Conservation (phyloP, 2,888 invertebrate species). For the Clitarchus hookeri region DNA sequence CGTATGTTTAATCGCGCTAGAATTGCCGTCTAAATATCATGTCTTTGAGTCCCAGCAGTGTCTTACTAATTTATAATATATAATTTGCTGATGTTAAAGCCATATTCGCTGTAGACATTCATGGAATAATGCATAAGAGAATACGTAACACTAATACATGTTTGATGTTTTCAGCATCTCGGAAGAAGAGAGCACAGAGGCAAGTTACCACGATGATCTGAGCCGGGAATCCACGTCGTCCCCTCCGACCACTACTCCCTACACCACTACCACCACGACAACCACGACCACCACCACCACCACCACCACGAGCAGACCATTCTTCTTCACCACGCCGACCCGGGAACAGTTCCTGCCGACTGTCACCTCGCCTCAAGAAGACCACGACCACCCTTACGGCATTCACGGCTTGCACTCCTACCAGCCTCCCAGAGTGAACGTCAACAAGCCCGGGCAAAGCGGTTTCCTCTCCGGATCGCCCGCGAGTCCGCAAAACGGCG, state of each 20-base stretch:
- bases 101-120: too few relatives aligned
- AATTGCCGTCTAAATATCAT: too few relatives aligned
- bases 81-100: too few relatives aligned
- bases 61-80: too few relatives aligned
- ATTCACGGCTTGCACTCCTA: background rate
- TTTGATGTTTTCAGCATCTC: conserved; percentile 25
- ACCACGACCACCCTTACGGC: background rate
- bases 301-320: background rate
- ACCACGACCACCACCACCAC: conserved; percentile 10
- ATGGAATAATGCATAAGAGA: background rate
- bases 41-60: too few relatives aligned
- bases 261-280: conserved; percentile 24
- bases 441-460: conserved; percentile 16
- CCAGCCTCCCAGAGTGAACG: background rate
- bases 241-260: conserved; percentile 10
- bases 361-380: background rate
- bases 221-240: conserved; percentile 16
- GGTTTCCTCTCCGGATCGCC: background rate
- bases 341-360: conserved; percentile 19
- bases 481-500: background rate
- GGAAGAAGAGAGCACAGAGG: conserved; percentile 33
- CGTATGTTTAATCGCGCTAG: too few relatives aligned
- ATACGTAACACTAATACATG: background rate
- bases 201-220: conserved; percentile 35
- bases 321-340: background rate